These are phyloP conservation scores for Pristionchus fissidentatus DNA, from an alignment of 2,888 invertebrate species.

Conservation along the genomic window DNA sequence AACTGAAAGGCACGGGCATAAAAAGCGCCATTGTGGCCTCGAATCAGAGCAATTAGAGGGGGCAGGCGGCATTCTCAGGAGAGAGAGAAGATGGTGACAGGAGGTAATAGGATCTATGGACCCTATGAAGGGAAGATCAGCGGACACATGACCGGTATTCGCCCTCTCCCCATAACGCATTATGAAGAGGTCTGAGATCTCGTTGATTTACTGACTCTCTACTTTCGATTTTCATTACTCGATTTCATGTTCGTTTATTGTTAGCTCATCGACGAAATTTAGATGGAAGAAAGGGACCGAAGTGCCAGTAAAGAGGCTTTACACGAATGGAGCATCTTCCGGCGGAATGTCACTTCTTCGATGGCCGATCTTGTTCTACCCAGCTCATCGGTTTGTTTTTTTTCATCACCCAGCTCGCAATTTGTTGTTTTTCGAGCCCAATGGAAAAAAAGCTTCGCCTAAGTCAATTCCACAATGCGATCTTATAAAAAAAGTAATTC, in stretches of 20 bases:
- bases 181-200: not conserved
- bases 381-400: not conserved
- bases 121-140: not conserved
- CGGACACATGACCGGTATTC: conserved; percentile 1
- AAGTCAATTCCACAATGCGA: too few species aligned
- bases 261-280: not conserved
- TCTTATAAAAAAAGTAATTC: too few species aligned
- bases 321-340: conserved; percentile 91
- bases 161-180: conserved; percentile 14
- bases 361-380: conserved; percentile 50
- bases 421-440: too few species aligned
- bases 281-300: conserved; percentile 24
- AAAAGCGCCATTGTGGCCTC: conserved; percentile 6
- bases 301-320: conserved; percentile 80
- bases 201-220: not conserved
- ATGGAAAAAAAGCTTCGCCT: too few species aligned
- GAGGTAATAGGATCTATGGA: conserved; percentile 15
- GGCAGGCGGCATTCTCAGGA: not conserved
- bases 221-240: too few species aligned
- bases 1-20: too few species aligned
- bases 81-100: not conserved
- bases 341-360: conserved; percentile 75
- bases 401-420: too few species aligned
- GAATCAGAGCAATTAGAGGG: conserved; percentile 3
- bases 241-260: not conserved